Base-by-base conservation (phyloP, 30 jellyfish, hydroid and myxozoan species). In the Catostylus mosaicus region DNA sequence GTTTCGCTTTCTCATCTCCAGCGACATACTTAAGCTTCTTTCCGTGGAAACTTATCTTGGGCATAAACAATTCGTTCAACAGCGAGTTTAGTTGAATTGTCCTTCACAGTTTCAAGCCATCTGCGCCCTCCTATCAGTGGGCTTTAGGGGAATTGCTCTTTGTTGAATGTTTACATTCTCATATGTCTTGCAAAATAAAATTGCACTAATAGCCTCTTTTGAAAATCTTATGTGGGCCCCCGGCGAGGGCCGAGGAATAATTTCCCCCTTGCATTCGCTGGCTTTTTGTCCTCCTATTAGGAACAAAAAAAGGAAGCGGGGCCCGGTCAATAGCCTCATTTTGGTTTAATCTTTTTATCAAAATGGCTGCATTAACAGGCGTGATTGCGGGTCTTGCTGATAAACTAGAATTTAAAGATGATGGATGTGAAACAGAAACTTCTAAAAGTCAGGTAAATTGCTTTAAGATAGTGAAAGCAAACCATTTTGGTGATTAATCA, bases 351-450 rank as follows among this genome's bases (percentile, higher is more conserved):
- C 63, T 50, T 9, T 2, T 4, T 23, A 16, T 65, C 46, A 66
- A 64, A 67, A 82, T 82, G 92, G 92, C 92, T 80, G 88, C 88
- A 20, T 31, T 82, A 0, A 51, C 92, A 23, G 92, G 92, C 51
- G 86, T 82, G 46, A 46, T 82, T 29, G 86, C 79, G 3, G 92
- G 92, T 40, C 73, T 82, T 1, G 68, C 92, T 16, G 86, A 82
- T 22, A 82, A 82, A 19, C 23, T 82, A 64, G 38, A 54, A 32
- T 54, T 48, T 30, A 46, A 52, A 35, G 86, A 82, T 56, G 85
- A 82, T 72, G 85, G 92, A n/a, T 23, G 75, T 29, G 80, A 69
- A 26, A 82, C 92, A 23, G 92, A 69, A 52, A 67, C 92, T 0
- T 82, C 92, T 22, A 38, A 24, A 2, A 70, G 72, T 31, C 92